Base-by-base conservation (phyloP, 2,888 invertebrate species). In the Argyresthia albistria region DNA sequence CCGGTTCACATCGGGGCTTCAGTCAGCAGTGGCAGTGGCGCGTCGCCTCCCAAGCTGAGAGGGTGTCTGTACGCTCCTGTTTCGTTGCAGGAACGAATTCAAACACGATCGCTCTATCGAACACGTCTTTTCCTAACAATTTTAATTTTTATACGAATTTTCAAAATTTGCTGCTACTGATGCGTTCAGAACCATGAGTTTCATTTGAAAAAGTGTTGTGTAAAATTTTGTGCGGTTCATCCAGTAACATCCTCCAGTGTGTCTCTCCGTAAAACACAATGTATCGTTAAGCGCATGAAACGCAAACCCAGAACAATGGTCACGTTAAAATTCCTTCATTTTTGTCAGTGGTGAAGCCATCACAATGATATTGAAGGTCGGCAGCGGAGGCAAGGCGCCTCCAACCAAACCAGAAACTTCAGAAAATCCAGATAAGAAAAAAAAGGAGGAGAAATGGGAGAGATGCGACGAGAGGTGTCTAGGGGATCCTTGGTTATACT, bases 21-120 rank as follows among this genome's bases (percentile, higher is more conserved):
- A 62, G n/a, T n/a, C n/a, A n/a, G n/a, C n/a, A n/a, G n/a, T n/a
- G n/a, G 55, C 76, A 84, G 84, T 84, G 76, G 80, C 83, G 68
- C 66, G 61, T 67, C 64, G 81, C 74, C 77, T 71, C 72, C 69
- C 76, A 67, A 60, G 53, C 12, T 45, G 65, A 64, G 53, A 69
- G 69, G 62, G 69, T 70, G 80, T 60, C 54, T 58, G 58, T 60
- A 61, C 70, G 64, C 59, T 54, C 53, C 57, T 53, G 63, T 58
- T 59, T 54, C 64, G 62, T 61, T 56, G 58, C 56, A 58, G 55
- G 63, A 52, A 59, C 83, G 84, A 77, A 71, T 62, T 75, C 69
- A 62, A 82, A 78, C 63, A 82, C 84, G 82, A 79, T 70, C 65
- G 56, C 64, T 57, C 56, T 25, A 55, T 60, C 45, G 25, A 45